phyloP scores from a whole-genome alignment of 2,888 invertebrate genomes.

The Meganola albula region DNA sequence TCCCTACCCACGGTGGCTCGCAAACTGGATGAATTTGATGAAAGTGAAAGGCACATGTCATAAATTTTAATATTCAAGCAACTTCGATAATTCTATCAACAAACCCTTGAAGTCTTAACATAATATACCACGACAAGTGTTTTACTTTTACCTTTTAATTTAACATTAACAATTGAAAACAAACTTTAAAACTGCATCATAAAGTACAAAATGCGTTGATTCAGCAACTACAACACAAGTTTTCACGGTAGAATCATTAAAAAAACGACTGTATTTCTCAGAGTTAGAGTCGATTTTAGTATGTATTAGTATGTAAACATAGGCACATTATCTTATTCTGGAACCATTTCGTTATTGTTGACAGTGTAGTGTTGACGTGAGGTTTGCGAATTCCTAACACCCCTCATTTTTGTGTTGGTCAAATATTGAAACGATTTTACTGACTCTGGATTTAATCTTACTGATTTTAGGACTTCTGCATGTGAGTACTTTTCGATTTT shows the following conservation, averaged over 20 bases:
- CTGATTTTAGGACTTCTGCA: not conserved
- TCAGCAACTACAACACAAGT: not conserved
- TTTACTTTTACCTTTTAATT: slow-evolving; percentile 30
- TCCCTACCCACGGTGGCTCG: too few species aligned
- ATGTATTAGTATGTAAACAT: slow-evolving; percentile 10
- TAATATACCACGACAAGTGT: slow-evolving; percentile 13
- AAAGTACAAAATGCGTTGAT: not conserved
- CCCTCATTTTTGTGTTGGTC: slow-evolving; percentile 6
- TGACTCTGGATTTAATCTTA: slow-evolving; percentile 20
- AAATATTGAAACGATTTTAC: slow-evolving; percentile 11
- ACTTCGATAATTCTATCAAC: too few species aligned
- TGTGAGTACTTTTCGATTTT: slow-evolving; percentile 23
- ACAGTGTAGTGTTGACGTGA: slow-evolving; percentile 28
- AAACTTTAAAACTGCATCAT: not conserved
- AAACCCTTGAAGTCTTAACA: too few species aligned
- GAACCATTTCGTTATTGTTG: slow-evolving; percentile 30
- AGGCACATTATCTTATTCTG: slow-evolving; percentile 22
- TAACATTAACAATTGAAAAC: slow-evolving; percentile 1
- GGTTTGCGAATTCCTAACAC: too few species aligned
- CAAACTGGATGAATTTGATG: too few species aligned
- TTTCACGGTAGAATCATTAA: not conserved
- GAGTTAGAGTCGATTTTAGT: slow-evolving; percentile 9
- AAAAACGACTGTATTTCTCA: not conserved
- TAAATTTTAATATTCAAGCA: too few species aligned
- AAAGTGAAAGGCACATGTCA: too few species aligned